phyloP scores from a whole-genome alignment of 1,140 invertebrate species.

The Drosophila jambulina region DNA sequence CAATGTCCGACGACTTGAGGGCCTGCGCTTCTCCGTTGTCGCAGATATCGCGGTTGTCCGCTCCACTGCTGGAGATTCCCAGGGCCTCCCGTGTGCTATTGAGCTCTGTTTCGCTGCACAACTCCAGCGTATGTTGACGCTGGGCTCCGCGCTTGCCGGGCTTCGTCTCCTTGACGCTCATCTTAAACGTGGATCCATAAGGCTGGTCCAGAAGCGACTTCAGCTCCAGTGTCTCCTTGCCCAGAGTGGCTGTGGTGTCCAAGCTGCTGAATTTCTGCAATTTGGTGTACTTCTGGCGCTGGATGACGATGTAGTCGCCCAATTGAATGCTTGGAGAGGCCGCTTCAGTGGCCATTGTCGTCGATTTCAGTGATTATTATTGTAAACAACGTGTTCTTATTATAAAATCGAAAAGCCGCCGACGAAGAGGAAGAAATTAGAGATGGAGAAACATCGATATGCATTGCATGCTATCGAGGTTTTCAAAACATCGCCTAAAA shows the following conservation, averaged over 20 bases:
- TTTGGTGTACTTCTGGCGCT: constrained; percentile 91
- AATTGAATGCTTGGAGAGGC: constrained; percentile 81
- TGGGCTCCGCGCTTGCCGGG: constrained; percentile 82
- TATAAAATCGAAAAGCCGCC: constrained; percentile 23
- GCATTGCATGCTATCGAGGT: too few relatives aligned
- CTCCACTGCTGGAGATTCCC: constrained; percentile 87
- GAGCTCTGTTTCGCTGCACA: constrained; percentile 86
- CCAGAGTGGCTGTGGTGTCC: constrained; percentile 88
- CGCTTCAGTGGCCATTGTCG: constrained; percentile 22
- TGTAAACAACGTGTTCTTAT: constrained; percentile 44
- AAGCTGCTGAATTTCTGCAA: constrained; percentile 89
- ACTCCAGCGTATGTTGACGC: constrained; percentile 87
- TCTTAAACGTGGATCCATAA: constrained; percentile 92
- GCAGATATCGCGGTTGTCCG: constrained; percentile 93
- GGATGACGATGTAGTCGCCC: constrained; percentile 91
- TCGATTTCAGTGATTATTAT: constrained; percentile 8
- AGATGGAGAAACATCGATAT: neutral
- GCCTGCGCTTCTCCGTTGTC: constrained; percentile 95
- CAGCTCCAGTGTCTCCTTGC: constrained; percentile 90
- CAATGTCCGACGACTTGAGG: constrained; percentile 92
- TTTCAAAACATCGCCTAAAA: too few relatives aligned
- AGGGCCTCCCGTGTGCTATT: constrained; percentile 86
- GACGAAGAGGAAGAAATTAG: constrained; percentile 4
- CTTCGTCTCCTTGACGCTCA: constrained; percentile 87
- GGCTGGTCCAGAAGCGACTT: constrained; percentile 89